Percentiles rank a stretch among this genome's conserved stretches.
Conservation (phyloP, 1,140 invertebrate genomes). For the Drosophila nebulosa region DNA sequence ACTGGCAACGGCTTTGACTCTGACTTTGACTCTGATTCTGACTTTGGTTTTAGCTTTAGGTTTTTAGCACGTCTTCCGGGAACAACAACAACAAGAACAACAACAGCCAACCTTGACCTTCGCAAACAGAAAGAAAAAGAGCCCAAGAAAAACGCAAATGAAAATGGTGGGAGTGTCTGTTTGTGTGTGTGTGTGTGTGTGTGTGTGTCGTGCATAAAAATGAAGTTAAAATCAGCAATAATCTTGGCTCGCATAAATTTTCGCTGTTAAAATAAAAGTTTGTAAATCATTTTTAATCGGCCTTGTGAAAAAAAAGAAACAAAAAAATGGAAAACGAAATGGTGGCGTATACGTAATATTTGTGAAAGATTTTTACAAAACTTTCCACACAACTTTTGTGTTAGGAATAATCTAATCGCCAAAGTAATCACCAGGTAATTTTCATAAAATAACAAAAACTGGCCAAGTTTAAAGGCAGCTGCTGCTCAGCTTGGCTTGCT, state of each 20-base stretch:
- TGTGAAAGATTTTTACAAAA: not conserved
- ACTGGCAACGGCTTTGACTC: slow-evolving; percentile 34
- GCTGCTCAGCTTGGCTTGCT: too few relatives aligned
- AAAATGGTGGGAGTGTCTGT: not conserved
- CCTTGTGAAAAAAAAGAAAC: slow-evolving; percentile 34
- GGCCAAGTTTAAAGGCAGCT: slow-evolving; percentile 12
- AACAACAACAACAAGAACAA: not conserved
- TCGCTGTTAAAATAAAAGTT: slow-evolving; percentile 15
- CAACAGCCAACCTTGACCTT: slow-evolving; percentile 54
- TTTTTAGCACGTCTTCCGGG: not conserved
- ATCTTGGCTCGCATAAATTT: slow-evolving; percentile 49
- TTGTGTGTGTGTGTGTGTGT: not conserved
- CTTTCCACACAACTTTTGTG: not conserved
- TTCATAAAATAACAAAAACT: slow-evolving; percentile 40
- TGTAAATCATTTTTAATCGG: slow-evolving; percentile 44
- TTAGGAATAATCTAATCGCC: not conserved
- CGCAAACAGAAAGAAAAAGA: not conserved
- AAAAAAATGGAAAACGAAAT: too few relatives aligned
- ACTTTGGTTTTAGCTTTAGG: slow-evolving; percentile 11
- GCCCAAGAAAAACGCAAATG: slow-evolving; percentile 12
- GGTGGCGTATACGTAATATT: slow-evolving; percentile 27
- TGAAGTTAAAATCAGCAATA: slow-evolving; percentile 50
- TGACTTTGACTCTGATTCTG: slow-evolving; percentile 23
- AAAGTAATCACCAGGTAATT: slow-evolving; percentile 30
- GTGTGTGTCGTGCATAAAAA: slow-evolving; percentile 15